These are phyloP conservation scores for Notamacropus eugenii DNA, from an alignment of 2,797 vertebrate genomes.

Conservation along the genomic window DNA sequence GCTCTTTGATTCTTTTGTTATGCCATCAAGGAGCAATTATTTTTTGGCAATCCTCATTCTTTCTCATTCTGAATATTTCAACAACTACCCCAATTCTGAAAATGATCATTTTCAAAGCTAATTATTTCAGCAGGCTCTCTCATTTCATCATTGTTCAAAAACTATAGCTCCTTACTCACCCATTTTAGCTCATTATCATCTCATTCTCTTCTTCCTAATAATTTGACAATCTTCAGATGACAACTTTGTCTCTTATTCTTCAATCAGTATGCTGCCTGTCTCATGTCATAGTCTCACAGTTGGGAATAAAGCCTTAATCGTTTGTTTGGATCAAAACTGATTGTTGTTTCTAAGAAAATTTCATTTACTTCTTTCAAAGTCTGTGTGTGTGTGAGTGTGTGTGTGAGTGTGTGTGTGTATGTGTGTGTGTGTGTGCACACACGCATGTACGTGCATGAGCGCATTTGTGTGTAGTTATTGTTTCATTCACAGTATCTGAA, in stretches of 20 bases:
- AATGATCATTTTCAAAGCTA: background rate
- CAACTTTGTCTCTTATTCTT: background rate
- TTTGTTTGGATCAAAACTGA: background rate
- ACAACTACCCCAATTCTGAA: background rate
- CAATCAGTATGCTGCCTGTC: background rate
- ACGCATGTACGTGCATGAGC: rapidly evolving
- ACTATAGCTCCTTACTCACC: background rate
- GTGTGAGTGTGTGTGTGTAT: background rate
- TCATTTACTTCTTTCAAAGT: background rate
- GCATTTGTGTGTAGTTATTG: no score
- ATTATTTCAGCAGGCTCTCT: background rate
- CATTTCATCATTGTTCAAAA: background rate
- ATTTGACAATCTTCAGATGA: background rate
- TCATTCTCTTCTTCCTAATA: background rate
- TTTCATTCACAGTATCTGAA: background rate
- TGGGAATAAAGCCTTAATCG: background rate
- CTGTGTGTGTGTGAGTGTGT: background rate
- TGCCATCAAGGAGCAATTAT: background rate
- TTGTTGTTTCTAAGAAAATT: background rate
- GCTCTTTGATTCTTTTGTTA: background rate
- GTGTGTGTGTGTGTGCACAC: no score
- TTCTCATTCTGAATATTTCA: background rate
- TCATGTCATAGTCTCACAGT: background rate
- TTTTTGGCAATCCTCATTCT: background rate
- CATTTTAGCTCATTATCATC: background rate